A percentile compares a stretch with the other conserved stretches of the same genome.
phyloP scores from a whole-genome alignment of 2,888 invertebrate species.

The Nephrotoma guestfalica region DNA sequence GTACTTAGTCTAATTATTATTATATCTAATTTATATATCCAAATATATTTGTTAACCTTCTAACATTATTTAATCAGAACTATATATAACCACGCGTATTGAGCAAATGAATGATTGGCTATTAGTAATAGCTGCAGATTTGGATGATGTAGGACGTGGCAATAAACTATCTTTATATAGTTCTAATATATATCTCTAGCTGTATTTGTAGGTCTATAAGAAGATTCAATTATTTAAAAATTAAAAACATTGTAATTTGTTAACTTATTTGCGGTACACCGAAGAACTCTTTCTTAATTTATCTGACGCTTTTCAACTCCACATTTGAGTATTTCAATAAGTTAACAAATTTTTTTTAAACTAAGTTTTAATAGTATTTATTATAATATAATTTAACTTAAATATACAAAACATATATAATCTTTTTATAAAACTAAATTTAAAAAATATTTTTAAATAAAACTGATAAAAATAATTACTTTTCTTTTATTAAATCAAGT shows the following conservation, averaged over 20 bases:
- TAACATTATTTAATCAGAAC: background rate
- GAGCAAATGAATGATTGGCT: no score
- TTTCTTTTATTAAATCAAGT: no score
- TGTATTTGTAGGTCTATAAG: background rate
- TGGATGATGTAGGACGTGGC: background rate
- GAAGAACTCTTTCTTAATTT: background rate
- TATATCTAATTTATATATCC: background rate
- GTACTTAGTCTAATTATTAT: background rate
- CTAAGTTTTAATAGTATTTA: background rate
- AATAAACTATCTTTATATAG: background rate
- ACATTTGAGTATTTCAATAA: background rate
- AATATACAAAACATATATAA: background rate
- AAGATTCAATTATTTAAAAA: background rate
- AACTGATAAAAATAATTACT: background rate
- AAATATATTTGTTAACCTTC: background rate
- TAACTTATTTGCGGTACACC: background rate
- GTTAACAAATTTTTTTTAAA: background rate
- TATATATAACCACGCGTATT: background rate
- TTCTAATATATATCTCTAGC: background rate
- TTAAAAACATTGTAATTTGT: no score
- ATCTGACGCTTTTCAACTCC: background rate
- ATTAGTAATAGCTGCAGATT: background rate
- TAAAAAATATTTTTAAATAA: background rate
- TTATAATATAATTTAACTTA: background rate
- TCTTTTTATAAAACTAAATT: background rate